A percentile compares a stretch with the other conserved stretches of the same genome.
phyloP scores from a whole-genome alignment of 1,140 invertebrate species.

The Formica exsecta region DNA sequence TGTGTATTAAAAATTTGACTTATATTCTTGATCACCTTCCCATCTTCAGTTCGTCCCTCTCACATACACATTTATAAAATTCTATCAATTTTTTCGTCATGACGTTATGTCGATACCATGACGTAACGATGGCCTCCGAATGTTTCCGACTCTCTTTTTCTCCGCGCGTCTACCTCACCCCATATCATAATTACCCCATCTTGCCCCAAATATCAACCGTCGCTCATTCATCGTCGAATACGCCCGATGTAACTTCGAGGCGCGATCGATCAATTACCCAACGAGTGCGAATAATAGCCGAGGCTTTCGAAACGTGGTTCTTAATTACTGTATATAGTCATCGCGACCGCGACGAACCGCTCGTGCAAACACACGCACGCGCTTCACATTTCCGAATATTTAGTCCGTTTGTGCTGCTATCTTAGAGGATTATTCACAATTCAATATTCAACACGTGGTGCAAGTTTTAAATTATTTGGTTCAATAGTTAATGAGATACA shows the following conservation, averaged over 20 bases:
- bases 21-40: neutral
- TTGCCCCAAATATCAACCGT: slow-evolving; percentile 59
- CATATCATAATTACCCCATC: slow-evolving; percentile 49
- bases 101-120: slow-evolving; percentile 21
- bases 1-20: neutral
- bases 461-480: too few relatives aligned
- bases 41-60: neutral
- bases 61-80: slow-evolving; percentile 11
- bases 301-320: slow-evolving; percentile 61
- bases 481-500: too few relatives aligned
- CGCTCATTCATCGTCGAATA: slow-evolving; percentile 73
- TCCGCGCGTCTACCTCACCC: neutral
- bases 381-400: too few relatives aligned
- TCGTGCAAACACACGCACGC: neutral
- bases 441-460: too few relatives aligned
- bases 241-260: slow-evolving; percentile 68
- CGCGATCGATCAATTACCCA: slow-evolving; percentile 77
- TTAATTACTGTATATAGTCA: slow-evolving; percentile 76
- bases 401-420: too few relatives aligned
- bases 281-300: slow-evolving; percentile 73
- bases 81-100: slow-evolving; percentile 20
- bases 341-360: slow-evolving; percentile 28
- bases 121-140: slow-evolving; percentile 30
- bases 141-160: slow-evolving; percentile 13
- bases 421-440: too few relatives aligned